These are phyloP conservation scores for Cactoblastis cactorum DNA, from an alignment of 2,888 invertebrate species.

Conservation along the genomic window DNA sequence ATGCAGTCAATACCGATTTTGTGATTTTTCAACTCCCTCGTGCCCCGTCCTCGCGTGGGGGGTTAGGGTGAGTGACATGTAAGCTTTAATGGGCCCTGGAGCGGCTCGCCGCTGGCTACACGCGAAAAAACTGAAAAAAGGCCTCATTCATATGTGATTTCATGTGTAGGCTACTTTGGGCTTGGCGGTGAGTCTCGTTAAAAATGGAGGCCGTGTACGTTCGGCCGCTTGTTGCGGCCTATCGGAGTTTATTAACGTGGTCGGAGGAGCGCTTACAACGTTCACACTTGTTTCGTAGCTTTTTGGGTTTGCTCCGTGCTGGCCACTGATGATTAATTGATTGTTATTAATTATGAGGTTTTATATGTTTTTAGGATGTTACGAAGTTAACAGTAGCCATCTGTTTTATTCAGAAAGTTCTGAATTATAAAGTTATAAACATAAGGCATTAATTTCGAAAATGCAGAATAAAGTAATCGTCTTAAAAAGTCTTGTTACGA, in stretches of 20 bases:
- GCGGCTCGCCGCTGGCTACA: constrained; percentile 67
- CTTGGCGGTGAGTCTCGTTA: constrained; percentile 71
- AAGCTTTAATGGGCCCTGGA: constrained; percentile 74
- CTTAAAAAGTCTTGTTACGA: no score
- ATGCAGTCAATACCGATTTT: constrained; percentile 73
- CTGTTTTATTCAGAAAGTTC: no score
- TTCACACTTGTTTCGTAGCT: constrained; percentile 49
- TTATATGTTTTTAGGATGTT: background rate
- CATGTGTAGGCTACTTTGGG: constrained; percentile 78
- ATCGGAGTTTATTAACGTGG: constrained; percentile 70
- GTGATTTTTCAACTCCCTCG: constrained; percentile 60
- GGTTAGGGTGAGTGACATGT: constrained; percentile 68
- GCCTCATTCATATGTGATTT: constrained; percentile 78
- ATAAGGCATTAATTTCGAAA: no score
- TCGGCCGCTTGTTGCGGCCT: constrained; percentile 70
- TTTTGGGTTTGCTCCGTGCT: constrained; percentile 24
- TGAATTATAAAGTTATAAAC: no score
- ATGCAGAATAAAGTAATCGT: no score
- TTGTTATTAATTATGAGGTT: background rate
- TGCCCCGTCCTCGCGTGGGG: constrained; percentile 33
- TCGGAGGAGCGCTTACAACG: constrained; percentile 47
- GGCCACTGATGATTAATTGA: constrained; percentile 23
- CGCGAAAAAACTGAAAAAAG: constrained; percentile 74
- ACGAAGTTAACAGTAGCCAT: no score
- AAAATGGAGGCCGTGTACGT: constrained; percentile 71